Percentiles rank a stretch among this genome's conserved stretches.
Conservation (phyloP, 2,888 invertebrate species). For the Sepioteuthis lessoniana region DNA sequence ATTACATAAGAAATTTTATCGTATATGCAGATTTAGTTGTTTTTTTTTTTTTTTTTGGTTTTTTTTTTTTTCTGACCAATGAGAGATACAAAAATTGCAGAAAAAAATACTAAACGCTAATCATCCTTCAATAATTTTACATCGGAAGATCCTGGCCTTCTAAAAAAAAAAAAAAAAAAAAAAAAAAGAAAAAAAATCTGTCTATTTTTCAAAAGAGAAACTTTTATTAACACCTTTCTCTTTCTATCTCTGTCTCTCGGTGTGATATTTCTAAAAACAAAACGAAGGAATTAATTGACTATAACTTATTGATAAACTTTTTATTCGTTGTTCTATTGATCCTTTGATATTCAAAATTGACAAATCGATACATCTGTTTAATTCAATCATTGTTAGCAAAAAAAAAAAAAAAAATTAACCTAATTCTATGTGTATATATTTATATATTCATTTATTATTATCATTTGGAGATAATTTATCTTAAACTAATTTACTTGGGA, state of each 20-base stretch:
- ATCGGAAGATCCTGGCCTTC: not conserved
- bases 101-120: not conserved
- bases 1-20: not conserved
- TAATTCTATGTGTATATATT: not conserved
- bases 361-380: not conserved
- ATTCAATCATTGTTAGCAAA: not conserved
- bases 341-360: not conserved
- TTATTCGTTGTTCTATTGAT: not conserved
- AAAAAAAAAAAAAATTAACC: not conserved
- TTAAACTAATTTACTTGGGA: not conserved
- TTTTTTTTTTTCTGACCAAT: not conserved
- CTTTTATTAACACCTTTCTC: not conserved
- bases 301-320: not conserved
- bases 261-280: not conserved
- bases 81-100: not conserved
- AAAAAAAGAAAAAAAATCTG: too few species aligned
- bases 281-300: not conserved
- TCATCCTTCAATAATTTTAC: not conserved
- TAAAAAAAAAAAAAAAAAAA: too few species aligned
- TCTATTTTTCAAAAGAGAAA: not conserved
- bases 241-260: slow-evolving; percentile 33
- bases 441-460: not conserved
- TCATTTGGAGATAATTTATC: not conserved
- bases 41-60: not conserved
- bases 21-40: not conserved